These are phyloP conservation scores for Elephas maximus DNA, from an alignment of 2,113 vertebrate species.

Conservation along the genomic window DNA sequence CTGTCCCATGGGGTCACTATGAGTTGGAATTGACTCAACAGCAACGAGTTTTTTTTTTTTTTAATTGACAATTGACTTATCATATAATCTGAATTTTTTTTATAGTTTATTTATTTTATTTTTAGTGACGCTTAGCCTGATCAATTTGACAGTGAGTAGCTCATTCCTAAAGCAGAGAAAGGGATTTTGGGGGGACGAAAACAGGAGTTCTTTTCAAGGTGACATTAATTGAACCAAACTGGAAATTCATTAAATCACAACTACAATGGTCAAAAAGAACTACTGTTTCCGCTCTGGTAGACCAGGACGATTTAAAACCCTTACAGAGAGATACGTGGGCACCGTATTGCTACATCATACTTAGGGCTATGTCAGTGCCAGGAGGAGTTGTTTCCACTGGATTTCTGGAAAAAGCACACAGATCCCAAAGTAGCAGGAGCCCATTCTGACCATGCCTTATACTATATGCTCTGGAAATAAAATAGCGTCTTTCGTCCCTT, in stretches of 20 bases:
- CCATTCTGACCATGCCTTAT: not conserved
- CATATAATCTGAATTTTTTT: not conserved
- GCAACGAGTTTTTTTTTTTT: too few species aligned
- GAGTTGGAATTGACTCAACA: too few species aligned
- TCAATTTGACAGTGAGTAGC: not conserved
- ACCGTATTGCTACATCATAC: not conserved
- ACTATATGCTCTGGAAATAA: not conserved
- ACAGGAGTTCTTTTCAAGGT: constrained; percentile 7
- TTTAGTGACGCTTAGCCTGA: not conserved
- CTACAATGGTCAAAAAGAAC: constrained; percentile 10
- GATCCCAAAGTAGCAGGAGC: not conserved
- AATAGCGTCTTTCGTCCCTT: constrained; percentile 19
- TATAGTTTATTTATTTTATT: not conserved
- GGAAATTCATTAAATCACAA: constrained; percentile 27
- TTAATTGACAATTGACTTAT: constrained; percentile 1
- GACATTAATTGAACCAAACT: constrained; percentile 5
- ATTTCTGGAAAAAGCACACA: constrained; percentile 41
- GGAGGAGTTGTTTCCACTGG: not conserved
- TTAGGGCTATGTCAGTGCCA: not conserved
- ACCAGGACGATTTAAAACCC: constrained; percentile 17
- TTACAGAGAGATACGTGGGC: not conserved
- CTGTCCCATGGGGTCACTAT: too few species aligned
- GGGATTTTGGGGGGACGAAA: not conserved
- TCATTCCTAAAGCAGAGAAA: not conserved
- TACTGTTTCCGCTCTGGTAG: not conserved